These are phyloP conservation scores for Epinephelus coioides DNA, from an alignment of 2,797 vertebrate genomes.

Conservation along the genomic window DNA sequence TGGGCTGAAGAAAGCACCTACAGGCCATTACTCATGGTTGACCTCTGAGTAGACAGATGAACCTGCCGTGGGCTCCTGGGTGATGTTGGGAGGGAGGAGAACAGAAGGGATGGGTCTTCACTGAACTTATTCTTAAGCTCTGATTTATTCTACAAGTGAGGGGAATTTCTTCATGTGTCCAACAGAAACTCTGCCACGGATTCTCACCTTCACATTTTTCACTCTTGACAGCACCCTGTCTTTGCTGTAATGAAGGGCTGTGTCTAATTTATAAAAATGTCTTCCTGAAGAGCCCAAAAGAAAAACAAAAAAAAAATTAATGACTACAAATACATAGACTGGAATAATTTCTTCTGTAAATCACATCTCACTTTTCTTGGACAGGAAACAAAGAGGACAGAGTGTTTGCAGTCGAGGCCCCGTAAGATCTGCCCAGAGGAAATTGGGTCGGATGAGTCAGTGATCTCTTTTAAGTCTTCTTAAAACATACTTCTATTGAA, in stretches of 20 bases:
- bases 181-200: conserved; percentile 14
- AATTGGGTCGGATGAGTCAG: no score
- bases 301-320: background rate
- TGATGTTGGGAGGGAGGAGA: conserved; percentile 32
- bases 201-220: conserved; percentile 54
- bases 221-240: background rate
- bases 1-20: conserved; percentile 62
- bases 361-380: background rate
- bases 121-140: conserved; percentile 44
- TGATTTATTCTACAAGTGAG: conserved; percentile 54
- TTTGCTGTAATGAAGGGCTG: background rate
- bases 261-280: conserved; percentile 3
- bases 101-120: conserved; percentile 27
- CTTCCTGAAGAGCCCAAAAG: background rate
- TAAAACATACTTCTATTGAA: no score
- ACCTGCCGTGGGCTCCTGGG: conserved; percentile 37
- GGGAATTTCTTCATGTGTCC: conserved; percentile 29
- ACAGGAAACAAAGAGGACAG: background rate
- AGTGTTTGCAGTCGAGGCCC: no score
- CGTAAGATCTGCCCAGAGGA: no score
- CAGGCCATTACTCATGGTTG: conserved; percentile 75
- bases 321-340: background rate
- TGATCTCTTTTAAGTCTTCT: no score
- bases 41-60: conserved; percentile 67
- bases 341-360: background rate